phyloP scores from a whole-genome alignment of 2,888 invertebrate genomes.

The Salticus scenicus region DNA sequence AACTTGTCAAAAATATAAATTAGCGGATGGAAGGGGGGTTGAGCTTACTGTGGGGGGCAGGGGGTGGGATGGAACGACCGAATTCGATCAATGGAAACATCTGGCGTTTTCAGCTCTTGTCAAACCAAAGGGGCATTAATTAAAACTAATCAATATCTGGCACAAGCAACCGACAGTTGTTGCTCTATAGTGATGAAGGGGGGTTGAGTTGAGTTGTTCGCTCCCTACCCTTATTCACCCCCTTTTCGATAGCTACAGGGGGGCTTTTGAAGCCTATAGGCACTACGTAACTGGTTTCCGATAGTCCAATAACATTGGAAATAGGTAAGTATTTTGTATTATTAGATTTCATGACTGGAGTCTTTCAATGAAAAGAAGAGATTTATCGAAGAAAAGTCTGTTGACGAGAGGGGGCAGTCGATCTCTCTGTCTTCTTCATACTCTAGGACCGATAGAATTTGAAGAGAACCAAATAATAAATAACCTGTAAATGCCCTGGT shows the following conservation, averaged over 20 bases:
- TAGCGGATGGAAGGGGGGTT: constrained; percentile 37
- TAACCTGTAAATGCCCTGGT: too few species aligned
- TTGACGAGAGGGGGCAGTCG: background rate
- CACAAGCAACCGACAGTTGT: constrained; percentile 66
- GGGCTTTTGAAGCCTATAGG: background rate
- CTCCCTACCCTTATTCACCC: background rate
- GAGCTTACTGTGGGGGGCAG: constrained; percentile 4
- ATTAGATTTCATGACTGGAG: constrained; percentile 12
- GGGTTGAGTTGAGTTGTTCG: constrained; percentile 14
- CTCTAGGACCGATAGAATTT: too few species aligned
- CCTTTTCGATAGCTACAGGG: background rate
- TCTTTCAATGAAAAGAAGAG: background rate
- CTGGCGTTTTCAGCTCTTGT: constrained; percentile 68
- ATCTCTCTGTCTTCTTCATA: background rate
- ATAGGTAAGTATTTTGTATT: constrained; percentile 19
- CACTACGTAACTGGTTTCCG: background rate
- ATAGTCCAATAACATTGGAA: constrained; percentile 28
- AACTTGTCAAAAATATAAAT: constrained; percentile 70
- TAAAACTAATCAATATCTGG: constrained; percentile 67
- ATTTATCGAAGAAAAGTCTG: background rate
- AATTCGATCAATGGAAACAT: constrained; percentile 63
- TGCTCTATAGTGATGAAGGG: constrained; percentile 61
- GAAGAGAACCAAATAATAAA: too few species aligned
- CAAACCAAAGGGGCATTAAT: constrained; percentile 68
- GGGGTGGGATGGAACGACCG: constrained; percentile 22